Evolutionary conservation across 2,113 vertebrate species (phyloP).

Genomic region (Plecotus auritus): DNA sequence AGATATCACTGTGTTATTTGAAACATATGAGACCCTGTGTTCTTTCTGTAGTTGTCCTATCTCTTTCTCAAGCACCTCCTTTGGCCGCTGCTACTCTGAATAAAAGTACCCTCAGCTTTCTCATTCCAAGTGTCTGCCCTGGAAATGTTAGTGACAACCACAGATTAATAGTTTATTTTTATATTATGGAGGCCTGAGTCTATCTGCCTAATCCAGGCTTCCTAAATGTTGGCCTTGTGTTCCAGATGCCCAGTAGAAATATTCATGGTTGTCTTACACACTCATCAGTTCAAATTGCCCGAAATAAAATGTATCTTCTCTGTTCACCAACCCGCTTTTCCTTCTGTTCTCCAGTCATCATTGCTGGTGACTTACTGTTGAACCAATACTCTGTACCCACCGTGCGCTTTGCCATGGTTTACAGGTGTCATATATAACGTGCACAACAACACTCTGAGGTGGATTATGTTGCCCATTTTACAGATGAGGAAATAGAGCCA

Average conservation of each 20-base stretch:
- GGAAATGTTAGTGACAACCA: background rate
- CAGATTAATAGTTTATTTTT: background rate
- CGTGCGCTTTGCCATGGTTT: background rate
- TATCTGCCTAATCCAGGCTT: background rate
- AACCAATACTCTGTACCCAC: background rate
- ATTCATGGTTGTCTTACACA: background rate
- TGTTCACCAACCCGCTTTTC: background rate
- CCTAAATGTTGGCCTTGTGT: background rate
- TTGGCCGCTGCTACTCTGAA: background rate
- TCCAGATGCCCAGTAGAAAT: background rate
- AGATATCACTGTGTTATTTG: background rate
- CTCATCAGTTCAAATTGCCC: background rate
- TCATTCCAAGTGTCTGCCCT: background rate
- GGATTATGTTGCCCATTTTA: background rate
- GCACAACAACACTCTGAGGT: background rate
- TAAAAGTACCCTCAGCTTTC: background rate
- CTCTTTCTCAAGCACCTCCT: background rate
- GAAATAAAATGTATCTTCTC: background rate
- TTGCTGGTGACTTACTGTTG: background rate
- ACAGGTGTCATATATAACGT: background rate
- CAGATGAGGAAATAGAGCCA: background rate
- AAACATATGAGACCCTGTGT: background rate
- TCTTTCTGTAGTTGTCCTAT: background rate
- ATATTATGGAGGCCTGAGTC: background rate
- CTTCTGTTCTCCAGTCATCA: background rate